Conservation (phyloP, 2,113 vertebrate species). For the Ptilonorhynchus violaceus region DNA sequence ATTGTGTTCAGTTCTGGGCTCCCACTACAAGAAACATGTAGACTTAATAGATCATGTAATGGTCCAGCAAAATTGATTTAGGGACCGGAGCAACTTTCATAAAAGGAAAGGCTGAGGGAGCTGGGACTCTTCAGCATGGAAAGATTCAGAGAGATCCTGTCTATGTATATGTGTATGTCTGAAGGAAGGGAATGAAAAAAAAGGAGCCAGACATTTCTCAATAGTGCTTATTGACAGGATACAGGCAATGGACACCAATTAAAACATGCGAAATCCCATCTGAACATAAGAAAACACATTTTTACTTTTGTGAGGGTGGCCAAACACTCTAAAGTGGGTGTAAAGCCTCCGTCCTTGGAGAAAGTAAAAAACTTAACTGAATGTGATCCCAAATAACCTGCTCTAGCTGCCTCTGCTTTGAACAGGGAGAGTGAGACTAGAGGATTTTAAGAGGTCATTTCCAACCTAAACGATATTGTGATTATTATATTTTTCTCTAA, state of each 20-base stretch:
- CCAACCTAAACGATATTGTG: background rate
- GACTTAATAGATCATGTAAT: background rate
- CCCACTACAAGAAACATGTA: background rate
- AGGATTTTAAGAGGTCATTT: background rate
- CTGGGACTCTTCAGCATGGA: background rate
- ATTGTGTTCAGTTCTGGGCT: background rate
- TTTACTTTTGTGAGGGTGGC: background rate
- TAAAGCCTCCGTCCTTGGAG: background rate
- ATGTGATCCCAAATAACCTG: rapidly evolving
- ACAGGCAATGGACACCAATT: background rate
- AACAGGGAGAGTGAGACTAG: background rate
- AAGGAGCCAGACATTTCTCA: background rate
- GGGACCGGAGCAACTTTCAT: background rate
- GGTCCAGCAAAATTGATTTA: background rate
- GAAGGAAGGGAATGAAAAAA: background rate
- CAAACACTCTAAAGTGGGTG: background rate
- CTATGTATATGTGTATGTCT: background rate
- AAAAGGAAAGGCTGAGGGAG: background rate
- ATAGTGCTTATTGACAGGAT: background rate
- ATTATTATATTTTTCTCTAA: background rate
- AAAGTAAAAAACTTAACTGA: background rate
- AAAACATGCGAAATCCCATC: background rate
- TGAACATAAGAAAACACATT: rapidly evolving
- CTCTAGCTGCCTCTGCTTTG: background rate
- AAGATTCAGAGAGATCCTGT: background rate